Evolutionary conservation across 2,113 vertebrate genomes (phyloP).

Genomic region (Hippoglossus stenolepis): DNA sequence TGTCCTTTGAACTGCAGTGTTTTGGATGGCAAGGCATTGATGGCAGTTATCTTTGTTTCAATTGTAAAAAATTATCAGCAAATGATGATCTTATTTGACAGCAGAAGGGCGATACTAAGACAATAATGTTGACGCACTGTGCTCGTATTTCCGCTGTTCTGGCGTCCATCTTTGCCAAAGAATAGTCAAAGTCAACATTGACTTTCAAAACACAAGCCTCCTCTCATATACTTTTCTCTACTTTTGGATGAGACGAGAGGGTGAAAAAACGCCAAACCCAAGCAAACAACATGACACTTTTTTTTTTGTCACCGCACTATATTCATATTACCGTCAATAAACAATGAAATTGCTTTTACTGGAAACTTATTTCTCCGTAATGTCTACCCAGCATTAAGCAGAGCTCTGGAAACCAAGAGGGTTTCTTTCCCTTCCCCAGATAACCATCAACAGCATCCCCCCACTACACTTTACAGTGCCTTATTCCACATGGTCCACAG

Average conservation of each 20-base stretch:
- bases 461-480: constrained; percentile 70
- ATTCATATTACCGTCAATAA: constrained; percentile 54
- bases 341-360: constrained; percentile 58
- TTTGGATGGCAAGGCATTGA: too few relatives aligned
- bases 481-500: constrained; percentile 72
- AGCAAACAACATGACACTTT: constrained; percentile 51
- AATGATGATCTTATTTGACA: not conserved
- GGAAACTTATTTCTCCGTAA: constrained; percentile 62
- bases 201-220: constrained; percentile 19
- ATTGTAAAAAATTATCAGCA: not conserved
- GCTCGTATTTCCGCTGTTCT: not conserved
- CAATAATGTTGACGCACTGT: not conserved
- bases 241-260: constrained; percentile 22
- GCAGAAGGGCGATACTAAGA: not conserved
- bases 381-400: constrained; percentile 59
- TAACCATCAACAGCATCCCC: constrained; percentile 73
- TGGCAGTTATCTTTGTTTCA: too few relatives aligned
- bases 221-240: constrained; percentile 24
- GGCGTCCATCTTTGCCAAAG: constrained; percentile 33
- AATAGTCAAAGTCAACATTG: constrained; percentile 17
- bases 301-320: constrained; percentile 49
- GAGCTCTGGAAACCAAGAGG: constrained; percentile 58
- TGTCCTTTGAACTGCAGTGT: too few relatives aligned
- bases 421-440: constrained; percentile 67
- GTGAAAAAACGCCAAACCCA: constrained; percentile 35